phyloP scores from a whole-genome alignment of 2,113 vertebrate genomes.

The Phoenicopterus ruber region DNA sequence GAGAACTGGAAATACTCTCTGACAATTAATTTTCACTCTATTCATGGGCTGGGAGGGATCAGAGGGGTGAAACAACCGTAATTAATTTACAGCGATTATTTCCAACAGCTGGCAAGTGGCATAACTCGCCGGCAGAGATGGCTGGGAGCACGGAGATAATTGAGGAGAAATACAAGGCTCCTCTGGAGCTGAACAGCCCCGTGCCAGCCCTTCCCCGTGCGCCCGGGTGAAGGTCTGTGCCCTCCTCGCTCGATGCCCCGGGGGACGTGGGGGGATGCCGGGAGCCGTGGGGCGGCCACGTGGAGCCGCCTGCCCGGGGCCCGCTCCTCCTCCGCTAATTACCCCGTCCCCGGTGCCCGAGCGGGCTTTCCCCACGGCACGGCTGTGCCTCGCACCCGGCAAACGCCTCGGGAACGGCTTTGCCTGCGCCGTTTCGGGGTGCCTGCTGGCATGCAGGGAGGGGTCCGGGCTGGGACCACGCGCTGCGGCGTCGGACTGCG shows the following conservation, averaged over 20 bases:
- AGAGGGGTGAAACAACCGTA: constrained; percentile 47
- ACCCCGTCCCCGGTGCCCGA: accelerated
- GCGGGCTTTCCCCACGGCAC: accelerated
- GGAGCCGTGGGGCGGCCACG: neutral
- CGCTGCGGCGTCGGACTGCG: neutral
- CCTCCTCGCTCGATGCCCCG: accelerated
- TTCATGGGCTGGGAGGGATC: constrained; percentile 43
- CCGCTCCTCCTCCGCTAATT: neutral
- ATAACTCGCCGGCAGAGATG: constrained; percentile 1
- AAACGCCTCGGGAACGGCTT: neutral
- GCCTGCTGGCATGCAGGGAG: neutral
- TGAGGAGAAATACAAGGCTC: neutral
- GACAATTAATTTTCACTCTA: constrained; percentile 65
- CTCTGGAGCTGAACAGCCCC: neutral
- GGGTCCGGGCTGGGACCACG: neutral
- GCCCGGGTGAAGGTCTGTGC: neutral
- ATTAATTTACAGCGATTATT: constrained; percentile 69
- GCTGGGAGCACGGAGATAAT: neutral
- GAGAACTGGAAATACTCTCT: constrained; percentile 50
- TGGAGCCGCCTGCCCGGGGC: neutral
- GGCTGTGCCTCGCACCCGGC: neutral
- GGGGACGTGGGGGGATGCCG: accelerated
- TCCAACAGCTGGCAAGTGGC: constrained; percentile 63
- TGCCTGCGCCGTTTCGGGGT: accelerated
- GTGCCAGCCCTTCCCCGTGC: accelerated